Evolutionary conservation across 2,888 invertebrate genomes (phyloP), one percentile per base, ranked within the genome.

Genomic region (Meiosimyza platycephala): DNA sequence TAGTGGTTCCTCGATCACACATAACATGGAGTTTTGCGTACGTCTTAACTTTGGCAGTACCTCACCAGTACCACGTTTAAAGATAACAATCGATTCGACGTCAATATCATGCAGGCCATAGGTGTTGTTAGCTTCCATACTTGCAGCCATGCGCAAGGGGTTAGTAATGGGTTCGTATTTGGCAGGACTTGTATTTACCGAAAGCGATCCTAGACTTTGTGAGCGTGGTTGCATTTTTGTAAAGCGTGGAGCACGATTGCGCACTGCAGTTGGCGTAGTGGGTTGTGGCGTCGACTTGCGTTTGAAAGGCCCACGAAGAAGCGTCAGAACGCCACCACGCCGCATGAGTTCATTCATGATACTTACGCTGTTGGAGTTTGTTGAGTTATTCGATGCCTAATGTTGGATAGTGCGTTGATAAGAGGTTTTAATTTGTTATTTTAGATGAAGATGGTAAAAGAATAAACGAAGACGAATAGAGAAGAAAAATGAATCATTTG

Each of bases 121-220:
- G 68, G 75, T 78, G 67, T 79, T 78, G 78, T 79, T 80, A 67
- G 79, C 78, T 78, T 82, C 82, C 77, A 85, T 80, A 78, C 86
- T 86, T 77, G 84, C 83, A 75, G 86, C 82, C 79, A 84, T 78
- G 75, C 85, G 83, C 79, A 86, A 78, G 72, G 74, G 83, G 75
- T 77, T 79, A 84, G 82, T 83, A 83, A 85, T 82, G 78, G 84
- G 78, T 80, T 85, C 84, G 78, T 83, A 86, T 74, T 76, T 77
- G 70, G 79, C 78, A 28, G 82, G 79, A 78, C 84, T 83, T 71
- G 80, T 85, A 88, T 84, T 88, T 88, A 88, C 88, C 87, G 87
- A 85, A 76, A 88, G 78, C 64, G 87, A 87, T 80, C 86, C 87
- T 51, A 86, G 80, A 74, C 87, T 88, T 72, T 84, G 84, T 0